Evolutionary conservation across 2,888 invertebrate species (phyloP), one percentile per base, ranked within the genome.

Genomic region (Caenorhabditis afra): DNA sequence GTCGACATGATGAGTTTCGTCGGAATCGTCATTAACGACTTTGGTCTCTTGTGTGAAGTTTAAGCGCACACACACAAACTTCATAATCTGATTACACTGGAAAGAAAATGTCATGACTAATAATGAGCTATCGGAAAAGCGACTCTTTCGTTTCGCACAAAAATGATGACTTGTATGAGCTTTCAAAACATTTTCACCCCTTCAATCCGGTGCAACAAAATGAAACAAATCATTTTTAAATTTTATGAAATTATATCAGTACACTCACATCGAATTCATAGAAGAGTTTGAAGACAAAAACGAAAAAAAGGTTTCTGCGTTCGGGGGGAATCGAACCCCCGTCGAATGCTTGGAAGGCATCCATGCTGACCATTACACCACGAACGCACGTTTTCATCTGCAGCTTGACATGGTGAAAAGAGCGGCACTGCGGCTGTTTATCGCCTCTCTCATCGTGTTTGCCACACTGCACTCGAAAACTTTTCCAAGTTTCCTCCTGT

Each of bases 301-400:
- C n/a, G n/a, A 22, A 52, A 55, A 68, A 76, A 78, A 79, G 49
- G 53, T 22, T 39, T 67, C 70, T 79, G 76, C 79, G 79, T 83
- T 79, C 78, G 78, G 76, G 76, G 81, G 81, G 81, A 83, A 81
- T 77, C 80, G 79, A 79, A 79, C 79, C 79, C 81, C 81, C 79
- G 81, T 83, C 77, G 79, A 82, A 82, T 81, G 84, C 81, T 84
- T 82, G 82, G 81, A 81, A 84, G 78, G 81, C 75, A 80, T 77
- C 82, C 82, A 82, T 82, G 82, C 82, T 82, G 78, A 82, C 82
- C 81, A 80, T 80, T 82, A 82, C 82, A 81, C 80, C 82, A 82
- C 81, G 81, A 78, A 81, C 81, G 81, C 81, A 22, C 58, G 50
- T 50, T 53, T 35, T 1, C 35, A 29, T 29, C 11, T 1, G 29